phyloP scores from a whole-genome alignment of 2,797 vertebrate species.

The Danio aesculapii region DNA sequence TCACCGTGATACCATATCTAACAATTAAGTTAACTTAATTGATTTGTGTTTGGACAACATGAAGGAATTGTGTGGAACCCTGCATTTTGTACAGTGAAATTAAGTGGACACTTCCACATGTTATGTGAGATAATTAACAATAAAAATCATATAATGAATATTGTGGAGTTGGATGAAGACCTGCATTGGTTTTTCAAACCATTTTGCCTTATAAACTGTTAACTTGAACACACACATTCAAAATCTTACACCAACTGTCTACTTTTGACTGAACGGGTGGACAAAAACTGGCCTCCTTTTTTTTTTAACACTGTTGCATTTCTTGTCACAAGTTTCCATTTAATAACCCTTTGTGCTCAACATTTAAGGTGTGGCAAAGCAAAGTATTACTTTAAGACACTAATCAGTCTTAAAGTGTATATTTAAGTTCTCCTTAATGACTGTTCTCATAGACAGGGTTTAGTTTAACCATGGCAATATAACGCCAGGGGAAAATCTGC shows the following conservation, averaged over 20 bases:
- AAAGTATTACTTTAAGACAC: slow-evolving; percentile 1
- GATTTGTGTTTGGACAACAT: too few relatives aligned
- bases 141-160: not conserved
- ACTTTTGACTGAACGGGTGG: slow-evolving; percentile 28
- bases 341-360: not conserved
- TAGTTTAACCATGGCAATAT: slow-evolving; percentile 40
- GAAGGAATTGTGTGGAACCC: too few relatives aligned
- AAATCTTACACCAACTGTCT: slow-evolving; percentile 43
- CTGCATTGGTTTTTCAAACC: slow-evolving; percentile 16
- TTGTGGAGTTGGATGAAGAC: not conserved
- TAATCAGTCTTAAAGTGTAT: not conserved
- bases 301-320: not conserved
- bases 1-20: too few relatives aligned
- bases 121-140: not conserved
- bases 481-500: slow-evolving; percentile 54
- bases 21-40: too few relatives aligned
- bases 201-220: slow-evolving; percentile 17
- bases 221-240: slow-evolving; percentile 30
- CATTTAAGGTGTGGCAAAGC: slow-evolving; percentile 1
- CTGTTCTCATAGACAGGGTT: slow-evolving; percentile 17
- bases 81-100: not conserved
- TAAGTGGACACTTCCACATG: not conserved
- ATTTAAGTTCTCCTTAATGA: slow-evolving; percentile 1
- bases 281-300: slow-evolving; percentile 6
- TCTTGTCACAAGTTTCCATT: not conserved